Evolutionary conservation across 2,888 invertebrate genomes (phyloP).

Genomic region (Trissoscelio sp.): DNA sequence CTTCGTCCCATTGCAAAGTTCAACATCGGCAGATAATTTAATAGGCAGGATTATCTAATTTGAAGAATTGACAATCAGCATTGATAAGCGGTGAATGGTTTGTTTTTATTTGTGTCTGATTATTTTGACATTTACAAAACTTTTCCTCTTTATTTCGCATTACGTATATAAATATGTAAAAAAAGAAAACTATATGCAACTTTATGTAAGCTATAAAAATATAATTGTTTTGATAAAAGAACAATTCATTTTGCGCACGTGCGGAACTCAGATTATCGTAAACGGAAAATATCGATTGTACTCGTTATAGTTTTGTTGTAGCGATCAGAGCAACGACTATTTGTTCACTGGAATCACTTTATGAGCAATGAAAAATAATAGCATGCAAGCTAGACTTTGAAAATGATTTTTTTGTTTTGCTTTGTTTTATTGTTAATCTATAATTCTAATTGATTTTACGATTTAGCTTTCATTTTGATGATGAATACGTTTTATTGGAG

Average conservation of each 20-base stretch:
- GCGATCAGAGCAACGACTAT: not conserved
- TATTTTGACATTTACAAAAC: not conserved
- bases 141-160: too few species aligned
- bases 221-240: slow-evolving; percentile 6
- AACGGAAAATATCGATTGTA: slow-evolving; percentile 33
- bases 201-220: too few species aligned
- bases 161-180: too few species aligned
- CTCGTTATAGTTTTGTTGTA: slow-evolving; percentile 29
- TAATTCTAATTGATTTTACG: not conserved
- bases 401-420: too few species aligned
- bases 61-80: not conserved
- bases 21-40: not conserved
- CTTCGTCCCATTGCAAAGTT: not conserved
- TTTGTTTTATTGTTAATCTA: not conserved
- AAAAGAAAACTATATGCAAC: not conserved
- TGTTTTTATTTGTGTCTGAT: not conserved
- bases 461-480: not conserved
- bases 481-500: not conserved
- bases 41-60: not conserved
- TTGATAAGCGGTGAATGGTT: not conserved
- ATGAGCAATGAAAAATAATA: not conserved
- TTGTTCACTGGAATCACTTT: not conserved
- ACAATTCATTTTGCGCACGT: slow-evolving; percentile 23
- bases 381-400: not conserved
- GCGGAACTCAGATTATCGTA: slow-evolving; percentile 21